Percentiles rank a stretch among this genome's conserved stretches.
Evolutionary conservation across 1,140 invertebrate genomes (phyloP).

Genomic region (Vollenhovia emeryi): DNA sequence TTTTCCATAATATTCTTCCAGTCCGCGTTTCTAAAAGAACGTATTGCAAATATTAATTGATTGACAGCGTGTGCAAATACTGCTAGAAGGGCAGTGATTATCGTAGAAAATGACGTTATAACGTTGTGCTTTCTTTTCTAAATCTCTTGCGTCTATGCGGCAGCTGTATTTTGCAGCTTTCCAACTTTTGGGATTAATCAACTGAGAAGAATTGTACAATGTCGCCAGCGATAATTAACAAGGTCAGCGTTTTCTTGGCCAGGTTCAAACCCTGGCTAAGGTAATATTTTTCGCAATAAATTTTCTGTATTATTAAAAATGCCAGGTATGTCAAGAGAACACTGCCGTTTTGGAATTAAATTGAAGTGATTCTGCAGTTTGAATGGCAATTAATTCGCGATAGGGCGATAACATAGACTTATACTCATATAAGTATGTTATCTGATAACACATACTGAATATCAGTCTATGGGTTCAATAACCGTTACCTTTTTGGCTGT

Average conservation of each 20-base stretch:
- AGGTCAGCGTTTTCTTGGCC: too few relatives aligned
- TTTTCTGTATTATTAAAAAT: too few relatives aligned
- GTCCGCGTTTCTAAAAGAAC: not conserved
- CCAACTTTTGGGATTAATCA: not conserved
- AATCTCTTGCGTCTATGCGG: not conserved
- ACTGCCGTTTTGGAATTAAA: too few relatives aligned
- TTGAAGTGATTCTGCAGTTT: not conserved
- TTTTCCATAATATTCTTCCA: slow-evolving; percentile 12
- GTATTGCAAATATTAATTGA: not conserved
- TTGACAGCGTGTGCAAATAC: not conserved
- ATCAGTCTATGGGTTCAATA: too few relatives aligned
- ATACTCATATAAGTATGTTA: too few relatives aligned
- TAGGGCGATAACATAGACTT: too few relatives aligned
- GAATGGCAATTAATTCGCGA: not conserved
- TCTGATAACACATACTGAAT: too few relatives aligned
- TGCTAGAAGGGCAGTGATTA: not conserved
- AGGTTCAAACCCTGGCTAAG: too few relatives aligned
- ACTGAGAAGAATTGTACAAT: too few relatives aligned
- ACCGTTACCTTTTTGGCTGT: not conserved
- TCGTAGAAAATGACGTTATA: not conserved
- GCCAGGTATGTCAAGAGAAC: too few relatives aligned
- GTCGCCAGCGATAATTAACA: too few relatives aligned
- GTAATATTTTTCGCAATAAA: too few relatives aligned
- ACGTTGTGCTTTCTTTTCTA: not conserved
- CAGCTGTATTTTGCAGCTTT: not conserved